Evolutionary conservation across 2,797 vertebrate species (phyloP).

Genomic region (Emys orbicularis): DNA sequence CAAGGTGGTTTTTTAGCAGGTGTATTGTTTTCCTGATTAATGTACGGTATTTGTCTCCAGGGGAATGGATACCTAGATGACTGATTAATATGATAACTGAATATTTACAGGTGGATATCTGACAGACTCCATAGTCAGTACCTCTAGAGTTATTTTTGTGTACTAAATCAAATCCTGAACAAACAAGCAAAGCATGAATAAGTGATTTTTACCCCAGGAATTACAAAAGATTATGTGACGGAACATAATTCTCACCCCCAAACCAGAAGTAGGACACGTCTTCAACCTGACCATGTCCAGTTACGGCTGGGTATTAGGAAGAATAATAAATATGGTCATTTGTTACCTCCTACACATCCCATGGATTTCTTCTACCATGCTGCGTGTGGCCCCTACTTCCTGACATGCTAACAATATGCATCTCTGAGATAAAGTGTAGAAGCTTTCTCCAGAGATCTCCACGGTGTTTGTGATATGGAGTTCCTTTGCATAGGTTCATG

Average conservation of each 20-base stretch:
- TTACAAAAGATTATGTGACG: rapidly evolving
- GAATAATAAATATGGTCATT: rapidly evolving
- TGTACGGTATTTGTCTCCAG: not conserved
- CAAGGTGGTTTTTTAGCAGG: not conserved
- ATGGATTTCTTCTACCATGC: rapidly evolving
- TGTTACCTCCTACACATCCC: not conserved
- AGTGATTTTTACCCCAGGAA: not conserved
- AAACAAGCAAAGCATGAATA: not conserved
- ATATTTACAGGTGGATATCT: not conserved
- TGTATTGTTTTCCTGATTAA: not conserved
- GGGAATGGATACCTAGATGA: not conserved
- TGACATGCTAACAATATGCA: rapidly evolving
- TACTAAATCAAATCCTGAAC: not conserved
- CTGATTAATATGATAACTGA: not conserved
- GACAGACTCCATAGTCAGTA: rapidly evolving
- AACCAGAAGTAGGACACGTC: not conserved
- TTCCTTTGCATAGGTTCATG: rapidly evolving
- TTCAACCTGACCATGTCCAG: not conserved
- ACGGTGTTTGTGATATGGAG: rapidly evolving
- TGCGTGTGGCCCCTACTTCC: rapidly evolving
- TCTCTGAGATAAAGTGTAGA: not conserved
- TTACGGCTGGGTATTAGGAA: not conserved
- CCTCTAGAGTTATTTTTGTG: not conserved
- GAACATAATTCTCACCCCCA: rapidly evolving
- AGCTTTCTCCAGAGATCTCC: not conserved